Percentiles rank a stretch among this genome's conserved stretches.
These are phyloP conservation scores for Holocentrus rufus DNA, from an alignment of 2,797 vertebrate species.

Conservation along the genomic window DNA sequence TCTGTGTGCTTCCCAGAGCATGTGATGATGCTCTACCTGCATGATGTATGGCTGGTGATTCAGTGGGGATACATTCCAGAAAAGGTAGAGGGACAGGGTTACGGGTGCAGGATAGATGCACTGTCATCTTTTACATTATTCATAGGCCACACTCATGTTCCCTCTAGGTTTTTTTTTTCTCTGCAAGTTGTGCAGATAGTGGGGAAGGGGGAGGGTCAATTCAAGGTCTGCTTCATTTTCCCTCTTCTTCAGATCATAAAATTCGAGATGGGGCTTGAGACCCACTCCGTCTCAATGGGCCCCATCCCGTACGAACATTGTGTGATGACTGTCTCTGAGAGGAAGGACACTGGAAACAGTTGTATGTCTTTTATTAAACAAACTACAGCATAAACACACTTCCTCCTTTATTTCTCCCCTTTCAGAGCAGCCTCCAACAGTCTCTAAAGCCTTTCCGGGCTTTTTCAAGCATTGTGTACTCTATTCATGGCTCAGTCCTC, in stretches of 20 bases:
- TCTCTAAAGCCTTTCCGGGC: neutral
- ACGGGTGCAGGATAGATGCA: constrained; percentile 60
- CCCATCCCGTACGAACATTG: constrained; percentile 31
- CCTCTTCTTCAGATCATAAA: constrained; percentile 51
- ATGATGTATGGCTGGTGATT: constrained; percentile 32
- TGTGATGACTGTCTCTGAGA: constrained; percentile 26
- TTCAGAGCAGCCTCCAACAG: neutral
- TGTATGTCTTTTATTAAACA: constrained; percentile 21
- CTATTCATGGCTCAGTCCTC: neutral
- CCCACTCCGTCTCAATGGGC: neutral
- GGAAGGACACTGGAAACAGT: constrained; percentile 7
- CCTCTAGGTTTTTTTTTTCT: constrained; percentile 48
- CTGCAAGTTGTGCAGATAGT: constrained; percentile 20
- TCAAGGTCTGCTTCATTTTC: constrained; percentile 51
- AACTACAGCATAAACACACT: constrained; percentile 14
- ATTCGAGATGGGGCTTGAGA: constrained; percentile 23
- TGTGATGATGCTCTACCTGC: constrained; percentile 47
- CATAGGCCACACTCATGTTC: constrained; percentile 68
- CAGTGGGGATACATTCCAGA: constrained; percentile 37
- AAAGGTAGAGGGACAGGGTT: constrained; percentile 51
- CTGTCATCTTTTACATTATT: constrained; percentile 76
- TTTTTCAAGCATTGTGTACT: too few relatives aligned
- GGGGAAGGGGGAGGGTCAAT: constrained; percentile 40
- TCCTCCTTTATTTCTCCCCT: neutral
- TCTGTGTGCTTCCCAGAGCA: constrained; percentile 36